Evolutionary conservation across 2,888 invertebrate species (phyloP).

Genomic region (Drosophila glabriapex): DNA sequence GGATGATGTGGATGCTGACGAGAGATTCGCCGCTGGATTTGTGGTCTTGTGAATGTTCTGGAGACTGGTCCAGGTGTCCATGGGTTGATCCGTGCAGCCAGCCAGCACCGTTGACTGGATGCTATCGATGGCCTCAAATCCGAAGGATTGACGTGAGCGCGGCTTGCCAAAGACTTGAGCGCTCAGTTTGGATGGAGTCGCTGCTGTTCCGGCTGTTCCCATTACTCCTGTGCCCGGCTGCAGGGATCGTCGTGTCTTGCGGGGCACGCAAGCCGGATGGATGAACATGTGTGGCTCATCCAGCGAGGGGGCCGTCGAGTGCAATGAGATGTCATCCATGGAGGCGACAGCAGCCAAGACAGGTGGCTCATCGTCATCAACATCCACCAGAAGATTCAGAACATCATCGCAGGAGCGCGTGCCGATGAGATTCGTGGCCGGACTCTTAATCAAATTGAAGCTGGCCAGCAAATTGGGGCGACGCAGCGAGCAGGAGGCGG

Average conservation of each 20-base stretch:
- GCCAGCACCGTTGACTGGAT: conserved; percentile 40
- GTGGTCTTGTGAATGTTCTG: conserved; percentile 87
- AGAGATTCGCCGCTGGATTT: conserved; percentile 31
- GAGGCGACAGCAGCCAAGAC: conserved; percentile 81
- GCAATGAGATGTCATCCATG: conserved; percentile 87
- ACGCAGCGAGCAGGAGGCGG: conserved; percentile 51
- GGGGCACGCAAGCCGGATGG: conserved; percentile 66
- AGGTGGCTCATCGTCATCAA: conserved; percentile 64
- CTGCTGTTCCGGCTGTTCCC: conserved; percentile 2
- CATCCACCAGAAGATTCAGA: conserved; percentile 84
- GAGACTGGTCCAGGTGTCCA: conserved; percentile 88
- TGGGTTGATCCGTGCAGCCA: conserved; percentile 42
- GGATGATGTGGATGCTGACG: conserved; percentile 48
- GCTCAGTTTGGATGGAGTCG: conserved; percentile 86
- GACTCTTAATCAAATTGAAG: conserved; percentile 86
- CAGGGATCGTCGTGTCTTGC: conserved; percentile 68
- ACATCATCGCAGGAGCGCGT: conserved; percentile 87
- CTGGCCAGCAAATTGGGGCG: conserved; percentile 83
- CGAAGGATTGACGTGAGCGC: conserved; percentile 70
- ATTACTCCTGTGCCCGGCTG: conserved; percentile 30
- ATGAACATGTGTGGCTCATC: conserved; percentile 73
- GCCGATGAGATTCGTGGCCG: conserved; percentile 80
- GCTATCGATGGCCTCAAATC: conserved; percentile 77
- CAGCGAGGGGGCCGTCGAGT: conserved; percentile 79
- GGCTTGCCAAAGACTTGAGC: conserved; percentile 88